Base-by-base conservation (phyloP, 2,888 invertebrate genomes). In the Aradus depressus region DNA sequence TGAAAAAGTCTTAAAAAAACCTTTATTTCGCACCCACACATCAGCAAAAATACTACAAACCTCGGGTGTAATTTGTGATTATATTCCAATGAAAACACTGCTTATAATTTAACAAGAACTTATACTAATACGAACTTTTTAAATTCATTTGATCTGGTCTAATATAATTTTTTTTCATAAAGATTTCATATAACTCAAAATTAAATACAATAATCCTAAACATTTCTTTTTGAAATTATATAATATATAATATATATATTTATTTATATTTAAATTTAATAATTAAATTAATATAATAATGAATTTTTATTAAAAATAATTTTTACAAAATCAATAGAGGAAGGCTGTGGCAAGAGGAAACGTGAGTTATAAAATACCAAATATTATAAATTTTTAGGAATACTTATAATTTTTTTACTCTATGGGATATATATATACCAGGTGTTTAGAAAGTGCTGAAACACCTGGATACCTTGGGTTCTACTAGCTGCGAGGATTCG, bases 31-130 rank as follows among this genome's bases (percentile, higher is more conserved):
- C 22, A 26, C 41, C 32, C 32, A 31, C 3, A 23, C 38, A 4
- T n/a, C 10, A 10, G 31, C n/a, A 10, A 31, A 10, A 31, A 31
- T 8, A 12, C n/a, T 31, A 10, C 31, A 12, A 22, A 22, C 31
- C 31, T 22, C 21, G 19, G 47, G 34, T 47, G 37, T 14, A 19
- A n/a, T 44, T 16, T 43, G 52, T 55, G 57, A 58, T 55, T 55
- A 54, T 57, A 58, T 54, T 51, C 58, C 56, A 52, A 56, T 55
- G 57, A 55, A 59, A 59, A 59, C 59, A 56, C 59, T 54, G 53
- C 56, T 58, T 54, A 54, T 56, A 58, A 58, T 56, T n/a, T n/a
- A n/a, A 55, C 56, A 45, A 52, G 52, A 58, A 54, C 52, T 55
- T 55, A 52, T 55, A 44, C 48, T 53, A 49, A 49, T 50, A 38